Percentiles rank a stretch among this genome's conserved stretches.
Evolutionary conservation across 2,797 vertebrate genomes (phyloP).

Genomic region (Takifugu rubripes): DNA sequence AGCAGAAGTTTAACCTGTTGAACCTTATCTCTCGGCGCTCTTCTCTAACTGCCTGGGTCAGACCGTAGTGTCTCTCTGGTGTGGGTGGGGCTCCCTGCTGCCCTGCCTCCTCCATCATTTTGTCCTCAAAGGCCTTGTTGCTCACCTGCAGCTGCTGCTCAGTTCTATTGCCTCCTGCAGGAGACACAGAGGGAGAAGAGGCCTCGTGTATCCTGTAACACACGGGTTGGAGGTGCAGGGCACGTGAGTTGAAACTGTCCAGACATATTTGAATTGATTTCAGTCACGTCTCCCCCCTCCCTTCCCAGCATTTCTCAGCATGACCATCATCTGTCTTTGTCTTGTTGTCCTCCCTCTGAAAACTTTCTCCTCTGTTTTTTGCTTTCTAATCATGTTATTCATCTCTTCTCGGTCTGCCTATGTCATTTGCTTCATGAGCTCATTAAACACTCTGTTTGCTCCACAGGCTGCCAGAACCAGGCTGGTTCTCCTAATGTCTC

Average conservation of each 20-base stretch:
- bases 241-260: conserved; percentile 22
- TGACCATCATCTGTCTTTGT: conserved; percentile 12
- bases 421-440: conserved; percentile 11
- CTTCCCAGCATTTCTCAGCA: conserved; percentile 5
- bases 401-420: neutral
- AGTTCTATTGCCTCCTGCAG: conserved; percentile 38
- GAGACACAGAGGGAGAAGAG: conserved; percentile 16
- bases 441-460: conserved; percentile 29
- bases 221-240: neutral
- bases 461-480: conserved; percentile 17
- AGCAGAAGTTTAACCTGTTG: conserved; percentile 76
- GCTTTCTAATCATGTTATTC: conserved; percentile 3
- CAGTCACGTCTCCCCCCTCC: neutral
- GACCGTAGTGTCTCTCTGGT: conserved; percentile 79
- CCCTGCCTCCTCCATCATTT: conserved; percentile 34
- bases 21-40: conserved; percentile 85
- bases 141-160: conserved; percentile 81
- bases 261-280: conserved; percentile 24
- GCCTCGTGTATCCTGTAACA: neutral
- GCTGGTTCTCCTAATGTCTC: conserved; percentile 12
- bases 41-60: conserved; percentile 78
- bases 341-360: conserved; percentile 4
- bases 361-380: conserved; percentile 18
- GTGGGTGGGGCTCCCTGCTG: conserved; percentile 62
- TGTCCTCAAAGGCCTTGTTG: conserved; percentile 78